phyloP scores from a whole-genome alignment of 2,113 vertebrate genomes.

The Neoarius graeffei region DNA sequence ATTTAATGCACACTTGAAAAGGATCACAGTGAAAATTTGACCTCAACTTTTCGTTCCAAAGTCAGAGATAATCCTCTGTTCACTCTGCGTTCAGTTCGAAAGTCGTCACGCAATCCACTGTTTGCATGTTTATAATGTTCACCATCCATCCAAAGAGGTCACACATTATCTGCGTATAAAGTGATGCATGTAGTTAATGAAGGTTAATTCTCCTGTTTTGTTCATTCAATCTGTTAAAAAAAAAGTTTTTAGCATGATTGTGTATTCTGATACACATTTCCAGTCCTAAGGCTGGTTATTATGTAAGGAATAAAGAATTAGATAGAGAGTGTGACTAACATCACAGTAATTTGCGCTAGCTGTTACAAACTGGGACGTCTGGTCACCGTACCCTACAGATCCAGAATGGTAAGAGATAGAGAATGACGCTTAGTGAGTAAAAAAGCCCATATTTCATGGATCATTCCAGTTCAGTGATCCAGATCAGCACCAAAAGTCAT shows the following conservation, averaged over 20 bases:
- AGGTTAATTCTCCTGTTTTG: not conserved
- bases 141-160: not conserved
- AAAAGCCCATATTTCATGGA: too few species aligned
- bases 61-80: not conserved
- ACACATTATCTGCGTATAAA: not conserved
- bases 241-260: not conserved
- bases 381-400: too few species aligned
- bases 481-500: too few species aligned
- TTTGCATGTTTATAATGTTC: slow-evolving; percentile 11
- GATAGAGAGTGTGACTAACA: too few species aligned
- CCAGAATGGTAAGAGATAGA: too few species aligned
- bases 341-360: too few species aligned
- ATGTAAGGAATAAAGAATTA: not conserved
- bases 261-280: not conserved
- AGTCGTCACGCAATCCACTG: not conserved
- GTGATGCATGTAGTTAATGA: not conserved
- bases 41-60: not conserved
- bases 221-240: not conserved
- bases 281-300: not conserved
- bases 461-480: too few species aligned
- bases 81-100: not conserved
- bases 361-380: too few species aligned
- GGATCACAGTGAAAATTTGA: not conserved
- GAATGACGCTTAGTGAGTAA: too few species aligned
- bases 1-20: not conserved